phyloP scores from a whole-genome alignment of 2,888 invertebrate species.

The Lordiphosa fenestrarum region DNA sequence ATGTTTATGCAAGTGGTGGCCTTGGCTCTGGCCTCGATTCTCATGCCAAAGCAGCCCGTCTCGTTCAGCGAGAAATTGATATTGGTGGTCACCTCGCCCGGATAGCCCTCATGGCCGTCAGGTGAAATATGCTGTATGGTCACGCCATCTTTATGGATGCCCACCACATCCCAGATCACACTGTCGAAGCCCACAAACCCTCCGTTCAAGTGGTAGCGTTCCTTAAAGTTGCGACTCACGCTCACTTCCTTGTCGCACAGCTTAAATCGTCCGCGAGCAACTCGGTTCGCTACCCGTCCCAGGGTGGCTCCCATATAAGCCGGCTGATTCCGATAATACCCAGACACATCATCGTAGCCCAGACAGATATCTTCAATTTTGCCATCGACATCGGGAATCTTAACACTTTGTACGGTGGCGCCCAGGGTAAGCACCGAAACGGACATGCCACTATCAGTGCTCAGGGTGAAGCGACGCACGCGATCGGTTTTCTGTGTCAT shows the following conservation, averaged over 20 bases:
- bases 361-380: constrained; percentile 88
- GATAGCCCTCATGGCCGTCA: constrained; percentile 93
- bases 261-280: constrained; percentile 86
- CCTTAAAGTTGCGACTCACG: constrained; percentile 86
- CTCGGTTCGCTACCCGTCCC: constrained; percentile 92
- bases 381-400: constrained; percentile 88
- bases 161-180: constrained; percentile 84
- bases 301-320: constrained; percentile 93
- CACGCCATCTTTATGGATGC: constrained; percentile 80
- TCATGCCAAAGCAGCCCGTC: constrained; percentile 87
- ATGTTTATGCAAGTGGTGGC: constrained; percentile 92
- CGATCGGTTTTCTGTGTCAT: constrained; percentile 60
- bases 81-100: constrained; percentile 88
- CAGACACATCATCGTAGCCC: constrained; percentile 90
- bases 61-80: constrained; percentile 87
- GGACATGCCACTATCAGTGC: constrained; percentile 65
- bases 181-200: constrained; percentile 92
- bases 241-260: constrained; percentile 86
- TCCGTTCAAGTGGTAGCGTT: constrained; percentile 89
- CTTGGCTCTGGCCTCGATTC: constrained; percentile 88
- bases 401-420: constrained; percentile 88
- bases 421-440: constrained; percentile 86
- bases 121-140: constrained; percentile 88
- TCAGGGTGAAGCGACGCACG: constrained; percentile 75
- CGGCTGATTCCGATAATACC: constrained; percentile 84